Base-by-base conservation (phyloP, 2,888 invertebrate species). In the Cephalotes varians region DNA sequence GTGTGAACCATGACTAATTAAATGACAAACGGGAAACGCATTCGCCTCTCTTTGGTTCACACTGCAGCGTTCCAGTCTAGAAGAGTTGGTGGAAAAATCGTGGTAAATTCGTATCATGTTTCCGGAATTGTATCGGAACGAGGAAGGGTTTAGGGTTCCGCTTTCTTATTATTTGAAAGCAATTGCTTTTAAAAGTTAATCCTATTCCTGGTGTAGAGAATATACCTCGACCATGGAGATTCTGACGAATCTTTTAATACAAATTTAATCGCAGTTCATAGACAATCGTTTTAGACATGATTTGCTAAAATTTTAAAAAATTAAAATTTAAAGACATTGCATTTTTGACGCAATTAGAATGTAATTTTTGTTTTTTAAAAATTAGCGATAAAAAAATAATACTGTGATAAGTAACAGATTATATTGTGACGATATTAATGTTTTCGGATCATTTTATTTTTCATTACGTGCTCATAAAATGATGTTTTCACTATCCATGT, bases 1-100 rank as follows among this genome's bases (percentile, higher is more conserved):
- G 76, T 85, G 85, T 82, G 86, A 90, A 84, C 81, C 85, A 84
- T 89, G 88, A 88, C 85, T 90, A 91, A 91, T 90, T 90, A 84
- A 88, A 86, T 71, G 80, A 51, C 84, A 84, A n/a, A 74, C 74
- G 76, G 81, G 83, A 79, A 77, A 83, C 74, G 67, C 9, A 72
- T 58, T 47, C 58, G 34, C n/a, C 28, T 60, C 44, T 73, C 21
- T 37, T 84, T 28, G 56, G 54, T 10, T 81, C 79, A 12, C 79
- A 74, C 65, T 64, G 47, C 60, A 21, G 25, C 65, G 37, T 28
- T 76, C 21, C 67, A 34, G 51, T 51, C 15, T 28, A 25, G 25
- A 25, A n/a, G 12, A 49, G 34, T 74, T 34, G 51, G n/a, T 85
- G 67, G 84, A 86, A 87, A 89, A 87, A 12, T n/a, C 49, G 37